These are phyloP conservation scores for Eretmocerus hayati DNA, from an alignment of 2,888 invertebrate genomes.

Conservation along the genomic window DNA sequence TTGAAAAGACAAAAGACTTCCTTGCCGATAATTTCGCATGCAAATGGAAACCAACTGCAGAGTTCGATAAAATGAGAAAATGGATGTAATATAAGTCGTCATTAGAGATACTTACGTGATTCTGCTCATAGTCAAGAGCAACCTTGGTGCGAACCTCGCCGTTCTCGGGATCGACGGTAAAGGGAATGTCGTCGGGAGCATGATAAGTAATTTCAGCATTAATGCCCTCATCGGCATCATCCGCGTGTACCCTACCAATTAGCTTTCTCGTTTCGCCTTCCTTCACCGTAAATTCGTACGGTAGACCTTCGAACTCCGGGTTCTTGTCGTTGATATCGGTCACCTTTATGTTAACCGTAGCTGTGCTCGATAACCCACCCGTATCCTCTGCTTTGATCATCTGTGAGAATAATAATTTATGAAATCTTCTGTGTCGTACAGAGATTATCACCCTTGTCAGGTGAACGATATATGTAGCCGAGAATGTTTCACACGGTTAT, in stretches of 20 bases:
- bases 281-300: constrained; percentile 74
- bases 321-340: constrained; percentile 90
- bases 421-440: too few relatives aligned
- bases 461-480: too few relatives aligned
- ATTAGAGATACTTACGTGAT: constrained; percentile 62
- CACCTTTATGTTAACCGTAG: constrained; percentile 80
- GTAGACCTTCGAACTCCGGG: constrained; percentile 76
- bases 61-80: too few relatives aligned
- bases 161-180: constrained; percentile 68
- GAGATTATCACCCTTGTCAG: too few relatives aligned
- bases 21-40: too few relatives aligned
- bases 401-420: too few relatives aligned
- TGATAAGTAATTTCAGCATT: constrained; percentile 77
- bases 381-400: constrained; percentile 80
- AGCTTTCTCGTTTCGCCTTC: constrained; percentile 56
- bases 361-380: constrained; percentile 72
- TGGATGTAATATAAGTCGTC: too few relatives aligned
- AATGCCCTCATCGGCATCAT: constrained; percentile 77
- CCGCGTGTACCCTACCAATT: constrained; percentile 76
- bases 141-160: constrained; percentile 71
- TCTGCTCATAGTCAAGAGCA: constrained; percentile 74
- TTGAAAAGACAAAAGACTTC: too few relatives aligned
- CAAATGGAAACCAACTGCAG: not conserved
- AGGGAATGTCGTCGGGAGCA: constrained; percentile 71
- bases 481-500: too few relatives aligned